phyloP scores from a whole-genome alignment of 2,888 invertebrate genomes.

The Torymus aiolomorphi region DNA sequence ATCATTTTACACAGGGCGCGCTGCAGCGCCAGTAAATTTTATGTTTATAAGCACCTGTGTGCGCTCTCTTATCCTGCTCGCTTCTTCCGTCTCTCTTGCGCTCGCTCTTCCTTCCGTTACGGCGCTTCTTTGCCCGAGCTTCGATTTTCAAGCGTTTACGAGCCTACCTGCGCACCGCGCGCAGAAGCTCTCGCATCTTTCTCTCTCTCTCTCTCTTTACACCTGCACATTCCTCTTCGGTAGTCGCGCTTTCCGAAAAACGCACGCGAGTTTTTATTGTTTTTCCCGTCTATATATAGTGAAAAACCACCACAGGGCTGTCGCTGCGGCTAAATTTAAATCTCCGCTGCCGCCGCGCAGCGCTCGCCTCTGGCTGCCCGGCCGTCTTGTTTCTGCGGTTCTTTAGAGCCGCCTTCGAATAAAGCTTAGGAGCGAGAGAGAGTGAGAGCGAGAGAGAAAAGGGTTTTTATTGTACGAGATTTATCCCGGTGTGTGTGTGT shows the following conservation, averaged over 20 bases:
- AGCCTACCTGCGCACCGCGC: conserved; percentile 32
- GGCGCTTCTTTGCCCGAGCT: conserved; percentile 19
- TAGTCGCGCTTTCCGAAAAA: conserved; percentile 13
- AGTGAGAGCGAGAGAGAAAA: no score
- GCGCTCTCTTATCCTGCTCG: background rate
- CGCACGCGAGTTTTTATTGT: conserved; percentile 3
- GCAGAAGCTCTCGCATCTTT: no score
- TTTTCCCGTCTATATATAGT: background rate
- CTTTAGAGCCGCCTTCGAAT: no score
- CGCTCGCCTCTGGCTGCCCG: no score
- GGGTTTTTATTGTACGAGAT: conserved; percentile 21
- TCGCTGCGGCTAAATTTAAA: no score
- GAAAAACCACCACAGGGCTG: no score
- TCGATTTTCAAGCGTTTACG: conserved; percentile 50
- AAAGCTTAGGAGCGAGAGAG: no score
- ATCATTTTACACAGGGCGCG: conserved; percentile 41
- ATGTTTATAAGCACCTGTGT: conserved; percentile 64
- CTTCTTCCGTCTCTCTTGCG: background rate
- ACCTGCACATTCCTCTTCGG: no score
- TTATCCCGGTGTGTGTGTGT: background rate
- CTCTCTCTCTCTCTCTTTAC: no score
- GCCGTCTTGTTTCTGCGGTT: background rate
- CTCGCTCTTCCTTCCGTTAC: conserved; percentile 4
- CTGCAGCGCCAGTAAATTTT: conserved; percentile 50
- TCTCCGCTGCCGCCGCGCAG: no score